These are phyloP conservation scores for Lacerta bilineata DNA, from an alignment of 2,797 vertebrate species.

Conservation along the genomic window DNA sequence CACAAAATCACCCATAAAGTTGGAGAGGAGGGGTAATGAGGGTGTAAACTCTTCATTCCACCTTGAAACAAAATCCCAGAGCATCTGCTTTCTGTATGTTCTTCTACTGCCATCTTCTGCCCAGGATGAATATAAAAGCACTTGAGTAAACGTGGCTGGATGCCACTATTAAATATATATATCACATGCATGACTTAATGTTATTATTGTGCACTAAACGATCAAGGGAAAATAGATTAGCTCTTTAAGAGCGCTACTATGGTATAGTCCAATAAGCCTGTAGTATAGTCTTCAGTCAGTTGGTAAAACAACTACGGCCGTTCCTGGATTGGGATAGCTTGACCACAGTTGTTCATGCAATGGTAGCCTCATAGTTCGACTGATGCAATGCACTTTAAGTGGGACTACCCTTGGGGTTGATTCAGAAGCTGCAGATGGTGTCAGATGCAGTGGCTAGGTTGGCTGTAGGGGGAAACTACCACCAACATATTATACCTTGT, in stretches of 20 bases:
- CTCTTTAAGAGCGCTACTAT: background rate
- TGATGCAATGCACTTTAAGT: too few species aligned
- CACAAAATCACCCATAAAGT: background rate
- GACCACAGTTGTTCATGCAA: too few species aligned
- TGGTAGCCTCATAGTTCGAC: too few species aligned
- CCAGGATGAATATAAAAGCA: background rate
- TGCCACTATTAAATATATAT: background rate
- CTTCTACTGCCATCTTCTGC: constrained; percentile 73
- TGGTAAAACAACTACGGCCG: too few species aligned
- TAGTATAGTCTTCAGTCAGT: background rate
- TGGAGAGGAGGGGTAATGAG: background rate
- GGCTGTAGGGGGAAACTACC: too few species aligned
- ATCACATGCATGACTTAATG: background rate
- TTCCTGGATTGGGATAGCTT: too few species aligned
- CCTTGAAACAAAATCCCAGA: background rate
- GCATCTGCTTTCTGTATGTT: background rate
- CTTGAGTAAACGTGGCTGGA: background rate
- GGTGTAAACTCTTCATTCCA: accelerated
- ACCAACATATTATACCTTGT: too few species aligned
- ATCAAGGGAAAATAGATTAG: background rate
- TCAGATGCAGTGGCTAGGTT: too few species aligned
- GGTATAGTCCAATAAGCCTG: background rate
- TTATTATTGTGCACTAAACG: background rate
- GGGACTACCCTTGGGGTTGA: too few species aligned
- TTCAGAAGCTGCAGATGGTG: too few species aligned